Conservation (phyloP, 2,888 invertebrate genomes). For the Andrena praecox region DNA sequence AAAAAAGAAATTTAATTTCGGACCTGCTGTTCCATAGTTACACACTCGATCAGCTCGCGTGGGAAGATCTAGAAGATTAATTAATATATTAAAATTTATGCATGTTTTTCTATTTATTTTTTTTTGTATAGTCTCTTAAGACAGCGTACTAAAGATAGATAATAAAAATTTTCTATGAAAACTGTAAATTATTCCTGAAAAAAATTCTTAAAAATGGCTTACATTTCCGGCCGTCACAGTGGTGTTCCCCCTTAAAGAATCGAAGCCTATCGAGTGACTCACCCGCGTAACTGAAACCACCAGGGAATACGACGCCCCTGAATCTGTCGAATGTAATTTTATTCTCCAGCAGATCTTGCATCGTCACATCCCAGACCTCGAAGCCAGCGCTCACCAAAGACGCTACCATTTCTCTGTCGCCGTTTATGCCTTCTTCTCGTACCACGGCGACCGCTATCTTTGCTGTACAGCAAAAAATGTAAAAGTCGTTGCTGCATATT, state of each 20-base stretch:
- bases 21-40: too few relatives aligned
- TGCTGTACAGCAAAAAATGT: conserved; percentile 39
- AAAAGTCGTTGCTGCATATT: conserved; percentile 2
- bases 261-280: conserved; percentile 60
- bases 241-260: not conserved
- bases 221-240: too few relatives aligned
- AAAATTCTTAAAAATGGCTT: too few relatives aligned
- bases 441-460: conserved; percentile 94
- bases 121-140: too few relatives aligned
- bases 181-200: too few relatives aligned
- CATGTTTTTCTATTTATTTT: too few relatives aligned
- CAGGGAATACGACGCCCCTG: conserved; percentile 96
- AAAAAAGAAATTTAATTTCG: too few relatives aligned
- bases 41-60: too few relatives aligned
- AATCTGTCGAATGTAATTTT: conserved; percentile 92
- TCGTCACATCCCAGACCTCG: conserved; percentile 97
- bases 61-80: too few relatives aligned
- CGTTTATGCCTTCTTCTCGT: conserved; percentile 98
- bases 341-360: conserved; percentile 93
- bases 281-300: conserved; percentile 99
- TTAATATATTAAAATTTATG: too few relatives aligned
- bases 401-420: conserved; percentile 99
- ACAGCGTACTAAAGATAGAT: too few relatives aligned
- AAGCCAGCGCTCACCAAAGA: conserved; percentile 94
- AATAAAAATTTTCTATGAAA: too few relatives aligned